Conservation (phyloP, 2,888 invertebrate genomes). For the Pheosia tremula region DNA sequence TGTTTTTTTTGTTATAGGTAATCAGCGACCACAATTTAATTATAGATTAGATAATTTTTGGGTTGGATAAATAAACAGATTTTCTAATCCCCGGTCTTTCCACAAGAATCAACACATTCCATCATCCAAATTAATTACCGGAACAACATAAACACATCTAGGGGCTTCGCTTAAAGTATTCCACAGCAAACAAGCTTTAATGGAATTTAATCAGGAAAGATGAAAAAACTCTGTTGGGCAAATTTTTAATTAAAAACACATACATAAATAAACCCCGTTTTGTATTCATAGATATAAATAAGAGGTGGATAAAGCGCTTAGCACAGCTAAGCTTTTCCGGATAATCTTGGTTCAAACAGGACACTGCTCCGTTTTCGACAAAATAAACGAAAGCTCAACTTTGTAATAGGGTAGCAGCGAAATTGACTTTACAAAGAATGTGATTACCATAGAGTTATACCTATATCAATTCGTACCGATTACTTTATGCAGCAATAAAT, state of each 20-base stretch:
- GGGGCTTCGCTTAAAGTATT: conserved; percentile 2
- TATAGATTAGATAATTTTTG: too few relatives aligned
- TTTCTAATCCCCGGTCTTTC: background rate
- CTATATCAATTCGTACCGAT: too few relatives aligned
- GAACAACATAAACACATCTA: conserved; percentile 4
- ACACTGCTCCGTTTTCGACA: background rate
- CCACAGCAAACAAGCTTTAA: conserved; percentile 16
- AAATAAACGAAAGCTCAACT: background rate
- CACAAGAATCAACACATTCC: background rate
- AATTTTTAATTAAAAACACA: conserved; percentile 44
- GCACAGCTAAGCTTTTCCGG: conserved; percentile 10
- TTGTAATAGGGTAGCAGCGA: background rate
- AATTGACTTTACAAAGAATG: too few relatives aligned
- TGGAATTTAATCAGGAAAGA: conserved; percentile 47
- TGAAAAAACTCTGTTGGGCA: conserved; percentile 30
- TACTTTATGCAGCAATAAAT: too few relatives aligned
- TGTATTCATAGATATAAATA: conserved; percentile 24
- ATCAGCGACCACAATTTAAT: too few relatives aligned
- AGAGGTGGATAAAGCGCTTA: conserved; percentile 13
- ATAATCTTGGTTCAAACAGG: conserved; percentile 11
- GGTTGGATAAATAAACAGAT: too few relatives aligned
- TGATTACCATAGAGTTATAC: too few relatives aligned
- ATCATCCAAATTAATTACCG: conserved; percentile 1
- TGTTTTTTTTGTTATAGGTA: too few relatives aligned
- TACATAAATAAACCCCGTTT: conserved; percentile 22